Percentiles rank a stretch among this genome's conserved stretches.
Conservation (phyloP, 2,888 invertebrate genomes). For the Biston betularia region DNA sequence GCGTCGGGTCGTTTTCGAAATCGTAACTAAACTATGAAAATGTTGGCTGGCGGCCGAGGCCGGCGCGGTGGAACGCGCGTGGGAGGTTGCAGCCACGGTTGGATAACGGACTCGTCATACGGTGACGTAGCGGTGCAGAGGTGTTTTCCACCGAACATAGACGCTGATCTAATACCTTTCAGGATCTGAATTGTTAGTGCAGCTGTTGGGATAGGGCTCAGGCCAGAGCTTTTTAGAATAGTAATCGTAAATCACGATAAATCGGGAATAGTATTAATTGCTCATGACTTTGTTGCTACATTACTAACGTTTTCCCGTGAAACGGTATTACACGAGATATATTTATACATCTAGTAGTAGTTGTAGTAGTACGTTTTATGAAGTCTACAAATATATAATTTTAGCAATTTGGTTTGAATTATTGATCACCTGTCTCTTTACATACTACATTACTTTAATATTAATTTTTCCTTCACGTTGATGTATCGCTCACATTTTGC, state of each 20-base stretch:
- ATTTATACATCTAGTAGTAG: neutral
- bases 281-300: neutral
- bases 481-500: conserved; percentile 23
- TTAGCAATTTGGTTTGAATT: neutral
- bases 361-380: neutral
- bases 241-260: conserved; percentile 10
- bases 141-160: conserved; percentile 84
- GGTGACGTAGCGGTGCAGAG: conserved; percentile 81
- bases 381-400: neutral
- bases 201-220: conserved; percentile 53
- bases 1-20: conserved; percentile 87
- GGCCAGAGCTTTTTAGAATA: conserved; percentile 19
- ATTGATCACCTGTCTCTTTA: conserved; percentile 8
- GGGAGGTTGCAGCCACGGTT: conserved; percentile 75
- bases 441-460: conserved; percentile 5
- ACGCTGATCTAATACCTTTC: conserved; percentile 67
- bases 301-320: neutral
- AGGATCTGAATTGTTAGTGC: conserved; percentile 45
- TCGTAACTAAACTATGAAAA: conserved; percentile 86
- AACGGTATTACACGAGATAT: neutral
- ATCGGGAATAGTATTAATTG: neutral
- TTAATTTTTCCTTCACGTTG: neutral
- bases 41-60: conserved; percentile 81
- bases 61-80: conserved; percentile 79
- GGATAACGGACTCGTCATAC: conserved; percentile 75